Evolutionary conservation across 2,797 vertebrate species (phyloP).

Genomic region (Brachyalestes nurse): DNA sequence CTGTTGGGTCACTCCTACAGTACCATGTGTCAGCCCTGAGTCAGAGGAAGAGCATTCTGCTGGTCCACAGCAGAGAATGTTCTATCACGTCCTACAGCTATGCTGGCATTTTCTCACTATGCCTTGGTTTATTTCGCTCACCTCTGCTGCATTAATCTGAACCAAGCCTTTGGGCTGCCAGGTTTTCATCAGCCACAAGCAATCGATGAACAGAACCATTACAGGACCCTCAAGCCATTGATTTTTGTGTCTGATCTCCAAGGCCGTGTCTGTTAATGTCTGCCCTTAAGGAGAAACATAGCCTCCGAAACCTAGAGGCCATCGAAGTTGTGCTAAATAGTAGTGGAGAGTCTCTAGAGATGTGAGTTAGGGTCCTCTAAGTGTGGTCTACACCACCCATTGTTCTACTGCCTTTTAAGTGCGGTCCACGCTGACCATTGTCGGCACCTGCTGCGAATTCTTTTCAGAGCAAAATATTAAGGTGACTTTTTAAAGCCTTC

Average conservation of each 20-base stretch:
- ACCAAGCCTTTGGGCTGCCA: slow-evolving; percentile 20
- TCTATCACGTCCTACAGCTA: slow-evolving; percentile 43
- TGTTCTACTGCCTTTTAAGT: background rate
- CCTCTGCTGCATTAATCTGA: slow-evolving; percentile 38
- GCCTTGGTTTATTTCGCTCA: slow-evolving; percentile 25
- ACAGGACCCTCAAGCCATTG: slow-evolving; percentile 53
- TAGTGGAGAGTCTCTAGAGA: slow-evolving; percentile 8
- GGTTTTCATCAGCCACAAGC: slow-evolving; percentile 45
- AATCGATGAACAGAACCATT: slow-evolving; percentile 66
- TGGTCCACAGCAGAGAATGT: slow-evolving; percentile 33
- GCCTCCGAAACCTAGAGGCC: slow-evolving; percentile 33
- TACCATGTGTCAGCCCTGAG: slow-evolving; percentile 46
- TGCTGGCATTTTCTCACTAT: slow-evolving; percentile 1
- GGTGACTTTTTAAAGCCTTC: background rate
- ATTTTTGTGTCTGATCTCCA: slow-evolving; percentile 58
- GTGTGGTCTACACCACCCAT: background rate
- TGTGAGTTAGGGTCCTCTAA: background rate
- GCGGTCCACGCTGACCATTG: background rate
- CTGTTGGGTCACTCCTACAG: slow-evolving; percentile 48
- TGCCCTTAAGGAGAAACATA: slow-evolving; percentile 26
- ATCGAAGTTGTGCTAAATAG: slow-evolving; percentile 40
- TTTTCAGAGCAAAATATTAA: background rate
- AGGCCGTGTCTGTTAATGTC: slow-evolving; percentile 58
- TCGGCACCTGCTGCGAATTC: slow-evolving; percentile 12
- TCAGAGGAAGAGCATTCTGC: slow-evolving; percentile 48